A percentile compares a stretch with the other conserved stretches of the same genome.
These are phyloP conservation scores for Hirtodrosophila cameraria DNA, from an alignment of 2,888 invertebrate genomes.

Conservation along the genomic window DNA sequence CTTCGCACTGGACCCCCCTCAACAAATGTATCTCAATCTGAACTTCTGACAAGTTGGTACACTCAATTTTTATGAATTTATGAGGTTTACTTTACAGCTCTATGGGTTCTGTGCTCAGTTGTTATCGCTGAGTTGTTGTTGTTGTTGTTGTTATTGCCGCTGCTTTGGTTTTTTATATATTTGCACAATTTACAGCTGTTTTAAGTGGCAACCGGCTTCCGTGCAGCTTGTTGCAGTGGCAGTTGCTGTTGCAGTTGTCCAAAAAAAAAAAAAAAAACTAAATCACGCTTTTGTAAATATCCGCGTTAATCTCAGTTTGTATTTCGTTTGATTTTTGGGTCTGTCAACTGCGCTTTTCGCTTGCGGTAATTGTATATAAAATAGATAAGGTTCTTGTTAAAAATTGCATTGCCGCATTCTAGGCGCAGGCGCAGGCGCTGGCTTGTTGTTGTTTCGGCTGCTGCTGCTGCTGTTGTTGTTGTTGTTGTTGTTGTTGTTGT, in stretches of 20 bases:
- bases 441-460: constrained; percentile 6
- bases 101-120: constrained; percentile 4
- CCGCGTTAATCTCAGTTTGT: constrained; percentile 26
- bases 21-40: constrained; percentile 2
- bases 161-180: constrained; percentile 46
- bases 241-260: constrained; percentile 5
- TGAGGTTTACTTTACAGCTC: constrained; percentile 35
- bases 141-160: constrained; percentile 15
- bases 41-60: too few relatives aligned
- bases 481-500: constrained; percentile 12
- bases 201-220: constrained; percentile 41
- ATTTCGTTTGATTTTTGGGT: constrained; percentile 17
- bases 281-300: constrained; percentile 72
- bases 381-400: constrained; percentile 80
- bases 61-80: constrained; percentile 63
- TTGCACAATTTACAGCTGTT: constrained; percentile 80
- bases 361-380: constrained; percentile 82
- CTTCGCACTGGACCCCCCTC: constrained; percentile 13
- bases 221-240: constrained; percentile 23
- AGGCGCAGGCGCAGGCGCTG: constrained; percentile 60
- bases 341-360: constrained; percentile 58
- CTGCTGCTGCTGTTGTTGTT: constrained; percentile 10
- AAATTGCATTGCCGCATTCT: constrained; percentile 61
- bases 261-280: constrained; percentile 42
- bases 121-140: constrained; percentile 25